phyloP scores from a whole-genome alignment of 2,888 invertebrate species.

The Chalcosyrphus nemorum region DNA sequence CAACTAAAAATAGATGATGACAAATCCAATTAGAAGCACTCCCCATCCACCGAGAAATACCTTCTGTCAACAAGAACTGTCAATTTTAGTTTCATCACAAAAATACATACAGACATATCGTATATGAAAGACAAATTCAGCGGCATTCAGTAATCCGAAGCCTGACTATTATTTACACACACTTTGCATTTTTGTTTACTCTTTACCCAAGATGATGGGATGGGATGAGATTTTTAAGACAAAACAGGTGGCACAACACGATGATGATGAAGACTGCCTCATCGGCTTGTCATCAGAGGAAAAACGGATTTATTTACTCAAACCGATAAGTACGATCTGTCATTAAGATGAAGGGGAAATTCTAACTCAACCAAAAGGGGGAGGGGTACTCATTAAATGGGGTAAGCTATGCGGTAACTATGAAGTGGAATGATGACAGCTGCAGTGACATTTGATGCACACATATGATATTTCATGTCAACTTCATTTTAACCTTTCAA shows the following conservation, averaged over 20 bases:
- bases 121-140: not conserved
- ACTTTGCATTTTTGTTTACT: constrained; percentile 42
- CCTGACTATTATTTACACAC: constrained; percentile 40
- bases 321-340: not conserved
- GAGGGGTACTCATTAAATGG: not conserved
- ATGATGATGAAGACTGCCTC: not conserved
- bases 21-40: constrained; percentile 32
- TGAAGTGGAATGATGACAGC: not conserved
- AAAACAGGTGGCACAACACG: constrained; percentile 47
- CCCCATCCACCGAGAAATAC: not conserved
- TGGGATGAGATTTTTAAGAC: constrained; percentile 13
- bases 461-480: not conserved
- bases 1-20: constrained; percentile 32
- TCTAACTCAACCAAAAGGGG: not conserved
- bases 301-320: constrained; percentile 4
- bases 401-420: not conserved
- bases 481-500: constrained; percentile 22
- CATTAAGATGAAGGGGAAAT: not conserved
- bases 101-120: too few species aligned
- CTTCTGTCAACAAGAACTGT: constrained; percentile 48
- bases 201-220: not conserved
- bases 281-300: not conserved
- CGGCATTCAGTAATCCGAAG: constrained; percentile 34
- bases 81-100: constrained; percentile 10
- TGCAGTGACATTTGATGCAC: not conserved